phyloP scores from a whole-genome alignment of 2,888 invertebrate species.

The Torymus tubicola region DNA sequence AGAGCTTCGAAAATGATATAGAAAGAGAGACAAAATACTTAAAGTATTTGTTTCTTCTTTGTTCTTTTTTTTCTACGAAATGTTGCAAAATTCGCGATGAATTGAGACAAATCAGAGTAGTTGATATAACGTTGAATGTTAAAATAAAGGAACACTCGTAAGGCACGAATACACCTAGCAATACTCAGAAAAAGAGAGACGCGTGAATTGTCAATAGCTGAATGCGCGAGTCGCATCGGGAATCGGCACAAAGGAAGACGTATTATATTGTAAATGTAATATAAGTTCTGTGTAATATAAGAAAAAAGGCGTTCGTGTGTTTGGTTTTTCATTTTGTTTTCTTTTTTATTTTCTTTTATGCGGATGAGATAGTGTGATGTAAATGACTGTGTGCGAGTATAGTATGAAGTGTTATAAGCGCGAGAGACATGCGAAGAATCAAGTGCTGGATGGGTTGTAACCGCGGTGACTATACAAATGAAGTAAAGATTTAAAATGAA shows the following conservation, averaged over 20 bases:
- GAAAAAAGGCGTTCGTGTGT: conserved; percentile 56
- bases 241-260: conserved; percentile 66
- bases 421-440: conserved; percentile 52
- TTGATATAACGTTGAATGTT: conserved; percentile 12
- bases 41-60: conserved; percentile 25
- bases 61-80: not conserved
- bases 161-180: conserved; percentile 57
- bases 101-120: conserved; percentile 2
- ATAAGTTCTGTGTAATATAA: conserved; percentile 63
- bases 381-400: conserved; percentile 10
- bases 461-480: conserved; percentile 66
- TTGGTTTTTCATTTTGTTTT: conserved; percentile 47
- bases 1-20: conserved; percentile 1
- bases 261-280: conserved; percentile 62
- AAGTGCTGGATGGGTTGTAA: conserved; percentile 57
- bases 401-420: conserved; percentile 29
- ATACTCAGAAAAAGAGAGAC: conserved; percentile 59
- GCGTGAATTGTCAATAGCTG: conserved; percentile 45
- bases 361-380: conserved; percentile 40
- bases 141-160: conserved; percentile 19
- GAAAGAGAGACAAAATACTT: conserved; percentile 14
- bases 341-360: conserved; percentile 51
- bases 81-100: not conserved
- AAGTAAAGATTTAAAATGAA: conserved; percentile 48
- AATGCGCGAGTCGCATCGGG: conserved; percentile 57